These are phyloP conservation scores for Psix sp. DNA, from an alignment of 1,140 invertebrate genomes.

Conservation along the genomic window DNA sequence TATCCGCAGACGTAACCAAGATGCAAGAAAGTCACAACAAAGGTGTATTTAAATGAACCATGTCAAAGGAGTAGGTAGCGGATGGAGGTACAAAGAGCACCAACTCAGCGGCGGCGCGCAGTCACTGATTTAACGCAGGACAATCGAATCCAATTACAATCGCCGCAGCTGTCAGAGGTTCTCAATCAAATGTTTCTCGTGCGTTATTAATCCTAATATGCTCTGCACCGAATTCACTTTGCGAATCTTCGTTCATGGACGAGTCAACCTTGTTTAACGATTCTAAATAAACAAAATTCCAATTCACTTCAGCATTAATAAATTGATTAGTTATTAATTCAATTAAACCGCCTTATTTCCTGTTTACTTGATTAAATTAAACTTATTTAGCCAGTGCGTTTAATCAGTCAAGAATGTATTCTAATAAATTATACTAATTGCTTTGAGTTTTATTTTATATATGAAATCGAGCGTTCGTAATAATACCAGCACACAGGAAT, in stretches of 20 bases:
- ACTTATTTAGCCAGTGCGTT: no score
- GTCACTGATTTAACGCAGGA: constrained; percentile 77
- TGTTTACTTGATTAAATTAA: no score
- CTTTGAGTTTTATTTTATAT: constrained; percentile 51
- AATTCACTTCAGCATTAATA: no score
- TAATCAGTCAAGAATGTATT: constrained; percentile 16
- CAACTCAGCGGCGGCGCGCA: constrained; percentile 66
- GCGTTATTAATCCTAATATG: constrained; percentile 33
- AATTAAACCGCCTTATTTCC: no score
- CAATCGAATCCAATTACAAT: constrained; percentile 78
- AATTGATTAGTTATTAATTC: no score
- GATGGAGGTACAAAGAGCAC: constrained; percentile 67
- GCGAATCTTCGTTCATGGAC: constrained; percentile 37
- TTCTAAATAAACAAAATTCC: no score
- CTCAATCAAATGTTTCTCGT: constrained; percentile 41
- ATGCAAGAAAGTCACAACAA: constrained; percentile 41
- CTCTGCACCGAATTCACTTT: constrained; percentile 19
- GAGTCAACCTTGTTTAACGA: constrained; percentile 27
- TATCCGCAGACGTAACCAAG: constrained; percentile 38
- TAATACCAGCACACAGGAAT: constrained; percentile 35
- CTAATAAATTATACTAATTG: constrained; percentile 46
- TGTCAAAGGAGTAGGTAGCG: constrained; percentile 66
- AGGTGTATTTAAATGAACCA: constrained; percentile 69
- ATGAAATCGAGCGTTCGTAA: constrained; percentile 34
- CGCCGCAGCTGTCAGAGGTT: constrained; percentile 63